Evolutionary conservation across 2,113 vertebrate genomes (phyloP).

Genomic region (Melospiza melodia): DNA sequence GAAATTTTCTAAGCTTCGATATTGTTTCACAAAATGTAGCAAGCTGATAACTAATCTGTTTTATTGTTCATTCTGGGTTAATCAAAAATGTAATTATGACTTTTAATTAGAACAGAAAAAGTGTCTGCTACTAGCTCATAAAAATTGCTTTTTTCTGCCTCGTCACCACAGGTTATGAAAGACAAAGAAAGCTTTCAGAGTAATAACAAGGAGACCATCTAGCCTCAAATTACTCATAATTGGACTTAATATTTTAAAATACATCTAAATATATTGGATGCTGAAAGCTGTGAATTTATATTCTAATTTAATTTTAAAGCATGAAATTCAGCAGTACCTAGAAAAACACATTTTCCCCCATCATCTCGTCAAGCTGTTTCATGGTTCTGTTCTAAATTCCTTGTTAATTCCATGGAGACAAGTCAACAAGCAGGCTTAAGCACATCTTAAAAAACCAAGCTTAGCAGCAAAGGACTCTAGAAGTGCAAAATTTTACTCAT

Average conservation of each 20-base stretch:
- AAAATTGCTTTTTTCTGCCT: constrained; percentile 31
- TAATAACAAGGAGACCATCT: constrained; percentile 26
- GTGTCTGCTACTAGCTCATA: constrained; percentile 11
- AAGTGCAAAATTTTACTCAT: neutral
- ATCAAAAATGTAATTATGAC: constrained; percentile 66
- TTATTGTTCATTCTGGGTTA: constrained; percentile 56
- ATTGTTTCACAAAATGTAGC: constrained; percentile 35
- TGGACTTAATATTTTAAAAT: constrained; percentile 44
- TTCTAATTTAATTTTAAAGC: constrained; percentile 36
- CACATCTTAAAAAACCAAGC: neutral
- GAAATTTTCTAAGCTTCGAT: constrained; percentile 5
- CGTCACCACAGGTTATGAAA: constrained; percentile 47
- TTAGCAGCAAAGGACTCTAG: neutral
- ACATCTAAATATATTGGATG: constrained; percentile 24
- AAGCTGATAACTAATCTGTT: constrained; percentile 58
- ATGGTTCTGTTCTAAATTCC: neutral
- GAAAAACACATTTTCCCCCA: neutral
- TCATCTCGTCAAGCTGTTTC: neutral
- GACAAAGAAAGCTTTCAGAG: constrained; percentile 37
- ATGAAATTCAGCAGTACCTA: neutral
- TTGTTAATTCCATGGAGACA: neutral
- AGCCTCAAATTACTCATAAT: constrained; percentile 52
- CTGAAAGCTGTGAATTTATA: constrained; percentile 17
- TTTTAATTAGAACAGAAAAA: constrained; percentile 67
- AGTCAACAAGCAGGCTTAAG: neutral